phyloP scores from a whole-genome alignment of 2,113 vertebrate species.

The Hymenochirus boettgeri region DNA sequence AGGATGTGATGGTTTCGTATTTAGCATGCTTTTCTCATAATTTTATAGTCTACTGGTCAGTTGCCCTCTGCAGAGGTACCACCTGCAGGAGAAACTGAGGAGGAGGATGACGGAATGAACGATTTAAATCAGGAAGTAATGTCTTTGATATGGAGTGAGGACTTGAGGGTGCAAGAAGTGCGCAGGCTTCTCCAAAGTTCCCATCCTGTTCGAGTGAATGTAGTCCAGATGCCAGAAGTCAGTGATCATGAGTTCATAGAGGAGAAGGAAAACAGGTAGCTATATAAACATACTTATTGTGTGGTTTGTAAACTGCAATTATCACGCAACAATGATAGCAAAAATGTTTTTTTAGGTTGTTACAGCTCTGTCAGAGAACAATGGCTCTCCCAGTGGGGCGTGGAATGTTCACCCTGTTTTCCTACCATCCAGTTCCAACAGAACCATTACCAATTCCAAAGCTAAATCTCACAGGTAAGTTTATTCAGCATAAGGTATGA shows the following conservation, averaged over 20 bases:
- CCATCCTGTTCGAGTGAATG: slow-evolving; percentile 85
- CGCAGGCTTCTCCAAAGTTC: slow-evolving; percentile 92
- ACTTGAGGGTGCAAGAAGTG: slow-evolving; percentile 89
- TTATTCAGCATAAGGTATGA: no score
- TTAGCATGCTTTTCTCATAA: not conserved
- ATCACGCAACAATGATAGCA: not conserved
- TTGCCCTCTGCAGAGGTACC: slow-evolving; percentile 78
- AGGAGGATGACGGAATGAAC: slow-evolving; percentile 95
- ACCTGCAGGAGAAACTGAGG: slow-evolving; percentile 77
- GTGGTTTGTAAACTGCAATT: not conserved
- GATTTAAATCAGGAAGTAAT: slow-evolving; percentile 92
- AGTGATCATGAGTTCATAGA: slow-evolving; percentile 97
- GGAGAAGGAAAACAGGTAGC: slow-evolving; percentile 92
- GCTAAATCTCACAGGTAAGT: slow-evolving; percentile 88
- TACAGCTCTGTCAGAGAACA: slow-evolving; percentile 91
- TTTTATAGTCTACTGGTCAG: slow-evolving; percentile 68
- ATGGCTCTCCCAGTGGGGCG: slow-evolving; percentile 92
- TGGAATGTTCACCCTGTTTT: slow-evolving; percentile 96
- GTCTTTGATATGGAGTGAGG: slow-evolving; percentile 91
- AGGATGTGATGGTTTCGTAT: no score
- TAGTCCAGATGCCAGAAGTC: slow-evolving; percentile 89
- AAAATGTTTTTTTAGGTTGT: slow-evolving; percentile 60
- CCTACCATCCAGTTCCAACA: slow-evolving; percentile 89
- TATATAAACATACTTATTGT: no score
- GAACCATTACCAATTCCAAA: slow-evolving; percentile 93